phyloP scores from a whole-genome alignment of 2,113 vertebrate genomes.

The Brienomyrus brachyistius region DNA sequence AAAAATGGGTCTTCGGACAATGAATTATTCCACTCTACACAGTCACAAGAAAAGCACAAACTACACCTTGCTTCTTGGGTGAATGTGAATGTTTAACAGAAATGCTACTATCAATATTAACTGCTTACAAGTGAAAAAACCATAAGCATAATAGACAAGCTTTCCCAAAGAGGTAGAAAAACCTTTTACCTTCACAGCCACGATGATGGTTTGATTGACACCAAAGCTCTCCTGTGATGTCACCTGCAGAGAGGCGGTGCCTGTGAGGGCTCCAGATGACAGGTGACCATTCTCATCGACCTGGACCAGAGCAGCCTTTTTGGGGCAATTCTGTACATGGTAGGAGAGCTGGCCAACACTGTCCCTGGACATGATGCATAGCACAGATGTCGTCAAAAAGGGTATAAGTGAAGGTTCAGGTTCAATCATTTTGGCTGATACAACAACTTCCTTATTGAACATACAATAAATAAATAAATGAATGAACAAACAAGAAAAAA shows the following conservation, averaged over 20 bases:
- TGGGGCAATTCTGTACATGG: constrained; percentile 67
- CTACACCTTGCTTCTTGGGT: not conserved
- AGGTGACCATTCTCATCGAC: constrained; percentile 77
- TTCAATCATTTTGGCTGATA: not conserved
- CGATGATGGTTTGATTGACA: constrained; percentile 64
- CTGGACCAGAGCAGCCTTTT: constrained; percentile 65
- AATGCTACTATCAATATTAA: not conserved
- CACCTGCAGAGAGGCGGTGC: constrained; percentile 72
- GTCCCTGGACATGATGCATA: constrained; percentile 59
- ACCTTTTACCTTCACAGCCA: constrained; percentile 61
- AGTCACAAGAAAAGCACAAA: not conserved
- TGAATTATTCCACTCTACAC: not conserved
- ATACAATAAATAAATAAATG: not conserved
- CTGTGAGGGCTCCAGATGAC: constrained; percentile 67
- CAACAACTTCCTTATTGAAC: not conserved
- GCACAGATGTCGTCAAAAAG: not conserved
- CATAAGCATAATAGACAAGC: not conserved
- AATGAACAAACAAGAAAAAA: not conserved
- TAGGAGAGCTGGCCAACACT: constrained; percentile 69
- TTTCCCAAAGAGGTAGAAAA: not conserved
- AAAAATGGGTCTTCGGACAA: not conserved
- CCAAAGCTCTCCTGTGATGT: constrained; percentile 74
- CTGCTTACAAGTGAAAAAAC: not conserved
- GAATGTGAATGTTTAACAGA: not conserved
- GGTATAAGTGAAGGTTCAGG: not conserved